Evolutionary conservation across 2,113 vertebrate species (phyloP), one percentile per base, ranked within the genome.

Genomic region (Kryptolebias marmoratus): DNA sequence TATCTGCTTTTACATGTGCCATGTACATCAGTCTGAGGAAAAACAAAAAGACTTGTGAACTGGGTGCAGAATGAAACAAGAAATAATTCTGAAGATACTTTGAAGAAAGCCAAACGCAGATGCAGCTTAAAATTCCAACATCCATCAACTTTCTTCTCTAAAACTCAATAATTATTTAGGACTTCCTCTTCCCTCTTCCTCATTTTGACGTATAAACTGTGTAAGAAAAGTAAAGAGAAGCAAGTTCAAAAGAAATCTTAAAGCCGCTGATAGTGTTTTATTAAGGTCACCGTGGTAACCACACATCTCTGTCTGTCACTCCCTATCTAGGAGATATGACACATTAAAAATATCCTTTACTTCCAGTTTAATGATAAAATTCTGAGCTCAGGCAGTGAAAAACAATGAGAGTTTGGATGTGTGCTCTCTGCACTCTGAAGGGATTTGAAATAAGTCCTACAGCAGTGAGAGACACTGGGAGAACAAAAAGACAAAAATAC

Each of bases 1-100:
- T 98, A 97, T 1, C 8, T 91, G 72, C 94, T 96, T 36, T 76
- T 90, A 52, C 96, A 96, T 11, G 83, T 90, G 68, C 95, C 96
- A 14, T 95, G 88, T 39, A 97, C 31, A 76, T 97, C 95, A 28
- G 92, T 92, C 96, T 96, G 77, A 56, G 57, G 42, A 11, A 27
- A 59, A 22, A 11, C 27, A 14, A 39, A 55, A 7, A 14, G 15
- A 31, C n/a, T 8, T 50, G 11, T 56, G 13, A 58, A 16, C 18
- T 48, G 28, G 18, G 31, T n/a, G 7, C 12, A 56, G 1, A 28
- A 54, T 42, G 5, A 42, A 42, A 42, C 39, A 8, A 36, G 32
- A 7, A 36, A 36, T 4, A 36, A 42, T 42, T 42, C 32, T 36
- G 32, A 42, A 42, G 39, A 9, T 8, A 42, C 10, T 42, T 7